Evolutionary conservation across 2,797 vertebrate genomes (phyloP).

Genomic region (Tamandua tetradactyla): DNA sequence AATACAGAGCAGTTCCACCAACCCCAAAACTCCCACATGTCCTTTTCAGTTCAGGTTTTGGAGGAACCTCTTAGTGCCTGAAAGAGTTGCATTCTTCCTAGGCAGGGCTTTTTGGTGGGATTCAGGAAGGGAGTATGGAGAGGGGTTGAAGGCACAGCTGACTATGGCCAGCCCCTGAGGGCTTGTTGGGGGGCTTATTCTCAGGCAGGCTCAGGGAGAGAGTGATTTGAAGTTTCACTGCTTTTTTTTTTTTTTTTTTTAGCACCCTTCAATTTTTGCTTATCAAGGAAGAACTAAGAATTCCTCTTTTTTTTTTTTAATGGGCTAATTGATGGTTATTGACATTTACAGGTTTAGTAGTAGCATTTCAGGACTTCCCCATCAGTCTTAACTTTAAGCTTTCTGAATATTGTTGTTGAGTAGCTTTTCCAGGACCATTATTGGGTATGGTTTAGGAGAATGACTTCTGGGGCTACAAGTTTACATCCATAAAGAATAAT

Average conservation of each 20-base stretch:
- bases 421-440: background rate
- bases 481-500: background rate
- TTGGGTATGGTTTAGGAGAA: background rate
- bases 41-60: background rate
- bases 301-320: background rate
- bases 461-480: background rate
- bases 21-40: accelerated
- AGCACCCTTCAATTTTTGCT: background rate
- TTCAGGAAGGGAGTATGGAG: background rate
- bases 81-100: background rate
- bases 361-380: background rate
- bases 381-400: background rate
- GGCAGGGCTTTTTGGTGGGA: background rate
- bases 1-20: background rate
- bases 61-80: background rate
- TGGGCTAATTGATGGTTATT: background rate
- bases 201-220: background rate
- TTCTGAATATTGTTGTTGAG: background rate
- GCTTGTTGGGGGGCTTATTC: background rate
- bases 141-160: background rate
- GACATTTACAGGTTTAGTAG: background rate
- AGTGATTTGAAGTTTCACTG: background rate
- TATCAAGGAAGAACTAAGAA: background rate
- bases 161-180: too few species aligned
- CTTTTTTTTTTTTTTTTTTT: too few species aligned